Evolutionary conservation across 2,888 invertebrate species (phyloP).

Genomic region (Lissocephala sabroskyi): DNA sequence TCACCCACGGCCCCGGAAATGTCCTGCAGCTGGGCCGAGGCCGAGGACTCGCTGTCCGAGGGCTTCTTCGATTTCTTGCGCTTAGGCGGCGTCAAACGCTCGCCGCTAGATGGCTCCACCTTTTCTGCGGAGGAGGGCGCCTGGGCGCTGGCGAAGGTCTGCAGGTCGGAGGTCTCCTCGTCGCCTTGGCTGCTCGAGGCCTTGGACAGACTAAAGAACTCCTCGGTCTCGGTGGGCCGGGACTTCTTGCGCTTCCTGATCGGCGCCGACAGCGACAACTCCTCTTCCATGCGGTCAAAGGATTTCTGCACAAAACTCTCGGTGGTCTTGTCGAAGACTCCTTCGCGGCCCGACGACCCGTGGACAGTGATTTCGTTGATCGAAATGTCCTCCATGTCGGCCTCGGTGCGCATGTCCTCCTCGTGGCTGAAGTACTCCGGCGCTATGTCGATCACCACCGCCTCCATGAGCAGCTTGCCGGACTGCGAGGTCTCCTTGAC

Average conservation of each 20-base stretch:
- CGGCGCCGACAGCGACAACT: constrained; percentile 75
- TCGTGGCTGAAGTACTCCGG: constrained; percentile 87
- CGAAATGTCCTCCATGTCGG: constrained; percentile 89
- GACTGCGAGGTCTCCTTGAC: constrained; percentile 91
- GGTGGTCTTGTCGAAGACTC: constrained; percentile 73
- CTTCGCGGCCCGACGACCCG: constrained; percentile 74
- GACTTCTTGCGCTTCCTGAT: constrained; percentile 77
- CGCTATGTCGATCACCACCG: constrained; percentile 90
- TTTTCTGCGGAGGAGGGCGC: constrained; percentile 69
- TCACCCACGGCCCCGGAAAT: constrained; percentile 76
- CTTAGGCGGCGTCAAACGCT: constrained; percentile 57
- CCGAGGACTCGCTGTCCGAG: constrained; percentile 72
- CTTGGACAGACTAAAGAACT: constrained; percentile 79
- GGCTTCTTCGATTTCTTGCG: constrained; percentile 65
- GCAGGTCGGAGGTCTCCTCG: constrained; percentile 78
- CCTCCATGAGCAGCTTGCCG: constrained; percentile 91
- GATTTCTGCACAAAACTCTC: constrained; percentile 72
- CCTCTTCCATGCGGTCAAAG: constrained; percentile 74
- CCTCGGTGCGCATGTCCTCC: constrained; percentile 88
- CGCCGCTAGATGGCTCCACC: constrained; percentile 53
- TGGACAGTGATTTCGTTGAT: constrained; percentile 83
- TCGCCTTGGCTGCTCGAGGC: constrained; percentile 75
- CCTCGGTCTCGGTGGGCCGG: constrained; percentile 78
- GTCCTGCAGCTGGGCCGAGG: constrained; percentile 72
- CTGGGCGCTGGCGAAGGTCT: constrained; percentile 79